Percentiles rank a stretch among this genome's conserved stretches.
phyloP scores from a whole-genome alignment of 2,888 invertebrate genomes.

The Empis livida region DNA sequence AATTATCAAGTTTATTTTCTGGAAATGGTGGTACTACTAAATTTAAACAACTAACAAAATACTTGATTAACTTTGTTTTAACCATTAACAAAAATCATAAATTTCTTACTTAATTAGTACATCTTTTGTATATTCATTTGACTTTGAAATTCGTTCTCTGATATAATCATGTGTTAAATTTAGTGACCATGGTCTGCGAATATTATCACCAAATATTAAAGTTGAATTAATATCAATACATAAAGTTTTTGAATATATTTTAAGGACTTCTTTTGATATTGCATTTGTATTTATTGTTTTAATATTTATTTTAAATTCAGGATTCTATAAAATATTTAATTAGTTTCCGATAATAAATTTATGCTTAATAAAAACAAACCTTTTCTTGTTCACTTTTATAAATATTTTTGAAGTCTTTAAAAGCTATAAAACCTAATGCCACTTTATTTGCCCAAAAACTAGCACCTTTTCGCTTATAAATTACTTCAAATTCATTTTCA shows the following conservation, averaged over 20 bases:
- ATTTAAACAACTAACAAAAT: slow-evolving; percentile 19
- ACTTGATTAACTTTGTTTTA: neutral
- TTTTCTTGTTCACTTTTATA: slow-evolving; percentile 25
- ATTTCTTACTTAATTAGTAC: slow-evolving; percentile 22
- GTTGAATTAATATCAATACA: slow-evolving; percentile 23
- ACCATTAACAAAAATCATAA: neutral
- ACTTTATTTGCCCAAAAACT: slow-evolving; percentile 32
- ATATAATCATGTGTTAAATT: slow-evolving; percentile 24
- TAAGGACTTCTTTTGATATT: slow-evolving; percentile 20
- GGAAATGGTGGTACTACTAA: slow-evolving; percentile 22
- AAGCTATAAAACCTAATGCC: slow-evolving; percentile 23
- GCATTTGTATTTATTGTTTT: slow-evolving; percentile 18
- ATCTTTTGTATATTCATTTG: slow-evolving; percentile 21
- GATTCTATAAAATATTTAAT: slow-evolving; percentile 18
- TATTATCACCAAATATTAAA: slow-evolving; percentile 26
- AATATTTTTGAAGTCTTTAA: slow-evolving; percentile 27
- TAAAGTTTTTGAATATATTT: slow-evolving; percentile 19
- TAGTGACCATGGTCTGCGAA: slow-evolving; percentile 24
- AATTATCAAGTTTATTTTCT: slow-evolving; percentile 12
- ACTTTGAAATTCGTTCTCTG: slow-evolving; percentile 16
- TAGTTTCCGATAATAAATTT: neutral
- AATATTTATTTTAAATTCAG: slow-evolving; percentile 17
- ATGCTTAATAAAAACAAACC: no score
- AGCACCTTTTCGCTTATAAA: slow-evolving; percentile 20
- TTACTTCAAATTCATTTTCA: slow-evolving; percentile 20